A percentile compares a stretch with the other conserved stretches of the same genome.
phyloP scores from a whole-genome alignment of 1,140 invertebrate genomes.

The Danaus melanippus region DNA sequence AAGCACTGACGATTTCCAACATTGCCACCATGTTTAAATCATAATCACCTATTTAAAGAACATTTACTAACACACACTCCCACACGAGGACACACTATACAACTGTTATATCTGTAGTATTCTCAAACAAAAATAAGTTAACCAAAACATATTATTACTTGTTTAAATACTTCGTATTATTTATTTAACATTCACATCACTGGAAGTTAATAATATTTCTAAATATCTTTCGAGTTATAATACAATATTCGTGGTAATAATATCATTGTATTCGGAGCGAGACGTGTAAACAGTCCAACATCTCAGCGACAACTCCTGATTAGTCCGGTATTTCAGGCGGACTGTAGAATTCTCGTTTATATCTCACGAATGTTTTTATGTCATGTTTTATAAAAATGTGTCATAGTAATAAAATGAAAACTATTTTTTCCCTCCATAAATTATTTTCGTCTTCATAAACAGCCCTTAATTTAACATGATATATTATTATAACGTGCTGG shows the following conservation, averaged over 20 bases:
- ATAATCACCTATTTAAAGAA: slow-evolving; percentile 42
- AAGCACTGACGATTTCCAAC: slow-evolving; percentile 34
- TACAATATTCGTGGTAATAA: background rate
- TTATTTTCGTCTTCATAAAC: slow-evolving; percentile 11
- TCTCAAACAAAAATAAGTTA: too few species aligned
- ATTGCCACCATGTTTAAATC: slow-evolving; percentile 45
- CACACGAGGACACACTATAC: slow-evolving; percentile 13
- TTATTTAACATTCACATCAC: too few species aligned
- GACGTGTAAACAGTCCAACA: slow-evolving; percentile 10
- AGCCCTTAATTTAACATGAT: slow-evolving; percentile 38
- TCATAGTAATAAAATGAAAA: background rate
- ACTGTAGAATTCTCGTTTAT: slow-evolving; percentile 11
- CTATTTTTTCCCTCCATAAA: slow-evolving; percentile 4
- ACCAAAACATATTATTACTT: too few species aligned
- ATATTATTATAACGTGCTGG: slow-evolving; percentile 29
- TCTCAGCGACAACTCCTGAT: slow-evolving; percentile 15
- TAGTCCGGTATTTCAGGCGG: slow-evolving; percentile 21
- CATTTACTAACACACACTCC: slow-evolving; percentile 32
- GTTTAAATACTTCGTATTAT: too few species aligned
- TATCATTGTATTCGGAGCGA: slow-evolving; percentile 3
- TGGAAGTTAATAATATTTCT: too few species aligned
- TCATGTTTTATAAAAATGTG: slow-evolving; percentile 2
- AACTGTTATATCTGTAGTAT: too few species aligned
- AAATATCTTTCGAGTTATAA: too few species aligned
- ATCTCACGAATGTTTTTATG: slow-evolving; percentile 11